Evolutionary conservation across 1,140 invertebrate species (phyloP), one percentile per base, ranked within the genome.

Genomic region (Bombus polaris): DNA sequence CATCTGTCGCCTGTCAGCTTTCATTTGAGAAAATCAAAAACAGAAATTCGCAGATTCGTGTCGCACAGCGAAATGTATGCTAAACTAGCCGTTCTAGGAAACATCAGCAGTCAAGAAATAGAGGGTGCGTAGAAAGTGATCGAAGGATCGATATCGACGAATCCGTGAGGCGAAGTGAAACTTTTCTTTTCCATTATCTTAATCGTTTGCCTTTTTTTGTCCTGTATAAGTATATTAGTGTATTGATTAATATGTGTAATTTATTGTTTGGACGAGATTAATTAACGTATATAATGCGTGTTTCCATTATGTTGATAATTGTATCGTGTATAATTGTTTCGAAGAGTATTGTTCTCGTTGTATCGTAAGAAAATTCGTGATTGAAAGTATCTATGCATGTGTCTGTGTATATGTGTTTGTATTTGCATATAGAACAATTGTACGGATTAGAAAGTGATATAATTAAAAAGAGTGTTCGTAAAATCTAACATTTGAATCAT

Each of bases 11-110:
- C 65, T n/a, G 62, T 32, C 62, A 75, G 68, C 44, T 81, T 73
- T 87, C 44, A 62, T 10, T 35, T 83, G 87, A 90, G 68, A 59
- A 93, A 93, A 92, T 83, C 85, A 89, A 89, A 85, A 91, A 91
- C 87, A 75, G 71, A 83, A 92, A 91, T 76, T 88, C 87, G 86
- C 74, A 71, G 77, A 44, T 90, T 90, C 53, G 71, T 80, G 66
- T 85, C 79, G 71, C 87, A 81, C 89, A 89, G 88, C 87, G 87
- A 89, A 89, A 66, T 66, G 77, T 88, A 90, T 72, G 88, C 88
- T 91, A 93, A 92, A 93, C 88, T 92, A 93, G 84, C 90, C 88
- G 84, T 89, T 87, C 87, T 91, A 93, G 89, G 86, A 92, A 91
- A 91, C 70, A n/a, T 90, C 47, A 80, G 71, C 75, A 79, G 65